Percentiles rank a stretch among this genome's conserved stretches.
Conservation (phyloP, 2,113 vertebrate species). For the Gallinago media region DNA sequence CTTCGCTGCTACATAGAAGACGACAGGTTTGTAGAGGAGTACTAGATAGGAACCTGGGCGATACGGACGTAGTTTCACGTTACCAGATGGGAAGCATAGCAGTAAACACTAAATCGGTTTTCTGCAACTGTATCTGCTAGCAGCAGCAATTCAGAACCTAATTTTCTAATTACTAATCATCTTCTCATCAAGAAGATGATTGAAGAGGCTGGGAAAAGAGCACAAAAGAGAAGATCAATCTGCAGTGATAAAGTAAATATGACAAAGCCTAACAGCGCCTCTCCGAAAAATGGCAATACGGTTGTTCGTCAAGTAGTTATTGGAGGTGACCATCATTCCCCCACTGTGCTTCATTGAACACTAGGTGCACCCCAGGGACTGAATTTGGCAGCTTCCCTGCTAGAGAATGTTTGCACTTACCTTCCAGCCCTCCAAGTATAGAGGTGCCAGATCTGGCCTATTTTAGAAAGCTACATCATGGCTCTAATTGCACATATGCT, state of each 20-base stretch:
- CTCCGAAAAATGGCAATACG: neutral
- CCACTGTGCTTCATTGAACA: neutral
- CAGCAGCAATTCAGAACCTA: neutral
- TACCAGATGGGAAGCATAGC: neutral
- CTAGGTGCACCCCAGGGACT: neutral
- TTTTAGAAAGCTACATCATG: neutral
- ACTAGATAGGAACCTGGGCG: neutral
- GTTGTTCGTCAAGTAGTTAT: neutral
- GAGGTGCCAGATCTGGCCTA: neutral
- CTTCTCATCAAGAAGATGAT: neutral
- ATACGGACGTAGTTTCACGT: neutral
- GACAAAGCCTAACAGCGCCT: neutral
- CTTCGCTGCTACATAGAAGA: neutral
- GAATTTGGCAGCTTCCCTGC: neutral
- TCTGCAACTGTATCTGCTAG: neutral
- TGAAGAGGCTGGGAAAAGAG: neutral
- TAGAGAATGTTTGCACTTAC: accelerated
- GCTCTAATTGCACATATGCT: neutral
- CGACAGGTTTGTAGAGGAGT: neutral
- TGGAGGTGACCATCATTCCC: neutral
- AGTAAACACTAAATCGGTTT: neutral
- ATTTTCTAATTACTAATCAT: neutral
- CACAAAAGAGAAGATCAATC: neutral
- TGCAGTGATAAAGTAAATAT: neutral
- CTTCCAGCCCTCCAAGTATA: neutral